Base-by-base conservation (phyloP, 2,113 vertebrate genomes). In the Proterorhinus semilunaris region DNA sequence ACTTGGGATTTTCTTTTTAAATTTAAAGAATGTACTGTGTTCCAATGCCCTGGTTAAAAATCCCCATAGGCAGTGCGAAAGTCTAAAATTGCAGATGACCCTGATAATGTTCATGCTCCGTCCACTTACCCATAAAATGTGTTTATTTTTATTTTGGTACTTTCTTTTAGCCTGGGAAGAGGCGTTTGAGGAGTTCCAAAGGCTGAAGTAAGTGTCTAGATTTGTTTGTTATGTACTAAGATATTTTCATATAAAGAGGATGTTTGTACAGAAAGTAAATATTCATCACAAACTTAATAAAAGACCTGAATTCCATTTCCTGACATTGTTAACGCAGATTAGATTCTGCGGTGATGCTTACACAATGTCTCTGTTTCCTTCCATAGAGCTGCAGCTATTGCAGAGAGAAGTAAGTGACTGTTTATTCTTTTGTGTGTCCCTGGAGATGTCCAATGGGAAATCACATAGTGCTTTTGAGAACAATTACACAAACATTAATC, bases 151-250 rank as follows among this genome's bases (percentile, higher is more conserved):
- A n/a, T n/a, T n/a, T n/a, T n/a, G n/a, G n/a, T 2, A 12, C 55
- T 58, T 44, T 68, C 67, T 36, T 61, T 68, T 78, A 99, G 98
- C 91, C 7, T 99, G 94, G 90, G 94, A 98, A 44, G 95, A 96
- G 66, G 98, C 98, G 57, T 96, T 93, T 92, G 94, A 94, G 52
- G 97, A 99, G 91, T 99, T 99, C 94, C 94, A 99, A 90, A 96
- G 95, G 84, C 90, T 99, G 77, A 99, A 99, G 98, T 99, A 95
- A 96, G 98, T 96, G 67, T 36, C 27, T 48, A 66, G 83, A 77
- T 72, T 46, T 58, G 64, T 49, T 7, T 8, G 45, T 78, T 81
- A 66, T 67, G 54, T 74, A 59, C 65, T n/a, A 45, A 10, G 62
- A 49, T 51, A 47, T 69, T 70, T 77, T 27, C 65, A 58, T n/a